Conservation (phyloP, 2,888 invertebrate genomes). For the Apotomis betuletana region DNA sequence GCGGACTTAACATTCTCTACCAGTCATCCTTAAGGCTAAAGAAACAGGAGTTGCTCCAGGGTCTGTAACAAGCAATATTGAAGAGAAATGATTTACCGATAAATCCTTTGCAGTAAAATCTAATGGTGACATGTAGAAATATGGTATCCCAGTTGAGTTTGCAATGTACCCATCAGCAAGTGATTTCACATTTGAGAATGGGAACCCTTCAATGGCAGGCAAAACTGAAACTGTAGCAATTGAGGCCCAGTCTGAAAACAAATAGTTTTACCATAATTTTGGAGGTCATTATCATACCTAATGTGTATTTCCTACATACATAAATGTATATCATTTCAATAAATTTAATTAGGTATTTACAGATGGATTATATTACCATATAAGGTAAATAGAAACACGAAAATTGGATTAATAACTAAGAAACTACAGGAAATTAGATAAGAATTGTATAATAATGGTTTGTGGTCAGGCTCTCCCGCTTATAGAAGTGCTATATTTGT, state of each 20-base stretch:
- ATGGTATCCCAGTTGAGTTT: slow-evolving; percentile 88
- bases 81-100: slow-evolving; percentile 69
- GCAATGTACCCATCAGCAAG: slow-evolving; percentile 87
- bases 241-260: slow-evolving; percentile 86
- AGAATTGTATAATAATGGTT: not conserved
- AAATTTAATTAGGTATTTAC: not conserved
- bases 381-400: not conserved
- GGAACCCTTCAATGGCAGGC: slow-evolving; percentile 84
- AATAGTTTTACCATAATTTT: slow-evolving; percentile 17
- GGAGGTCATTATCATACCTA: slow-evolving; percentile 9
- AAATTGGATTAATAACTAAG: not conserved
- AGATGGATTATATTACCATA: not conserved
- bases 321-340: not conserved
- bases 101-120: slow-evolving; percentile 88
- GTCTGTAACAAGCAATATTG: not conserved
- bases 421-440: not conserved
- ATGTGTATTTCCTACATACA: not conserved
- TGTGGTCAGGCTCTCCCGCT: not conserved
- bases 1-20: too few species aligned
- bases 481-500: not conserved
- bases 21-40: not conserved
- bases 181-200: slow-evolving; percentile 88
- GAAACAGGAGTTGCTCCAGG: too few species aligned
- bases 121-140: slow-evolving; percentile 88
- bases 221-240: slow-evolving; percentile 87